Conservation (phyloP, 2,888 invertebrate genomes). For the Pyrrhopygopsis socrates region DNA sequence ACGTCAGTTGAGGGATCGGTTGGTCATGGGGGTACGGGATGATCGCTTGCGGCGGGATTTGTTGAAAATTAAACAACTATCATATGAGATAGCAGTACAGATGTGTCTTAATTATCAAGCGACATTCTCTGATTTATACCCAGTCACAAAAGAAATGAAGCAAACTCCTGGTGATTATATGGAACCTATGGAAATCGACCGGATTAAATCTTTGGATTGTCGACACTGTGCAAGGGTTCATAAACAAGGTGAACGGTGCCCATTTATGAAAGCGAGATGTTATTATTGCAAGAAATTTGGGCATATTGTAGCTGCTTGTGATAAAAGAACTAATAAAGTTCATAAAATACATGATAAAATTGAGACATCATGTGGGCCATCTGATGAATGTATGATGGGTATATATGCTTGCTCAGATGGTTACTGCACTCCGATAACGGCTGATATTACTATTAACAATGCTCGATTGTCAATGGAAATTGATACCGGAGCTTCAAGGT, state of each 20-base stretch:
- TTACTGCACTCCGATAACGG: not conserved
- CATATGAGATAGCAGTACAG: not conserved
- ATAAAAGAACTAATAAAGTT: slow-evolving; percentile 1
- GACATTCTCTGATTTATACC: slow-evolving; percentile 14
- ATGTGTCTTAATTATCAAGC: not conserved
- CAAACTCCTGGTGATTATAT: not conserved
- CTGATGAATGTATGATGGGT: slow-evolving; percentile 24
- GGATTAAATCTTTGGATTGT: not conserved
- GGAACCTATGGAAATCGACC: not conserved
- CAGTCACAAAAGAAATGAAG: not conserved
- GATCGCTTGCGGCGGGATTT: slow-evolving; percentile 27
- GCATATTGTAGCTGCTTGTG: not conserved
- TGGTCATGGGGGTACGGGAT: slow-evolving; percentile 33
- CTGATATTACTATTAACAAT: not conserved
- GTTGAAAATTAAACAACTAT: slow-evolving; percentile 5
- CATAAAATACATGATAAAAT: not conserved
- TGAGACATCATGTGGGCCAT: not conserved
- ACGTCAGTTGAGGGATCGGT: slow-evolving; percentile 29
- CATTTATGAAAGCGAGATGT: slow-evolving; percentile 7
- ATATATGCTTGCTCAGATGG: not conserved
- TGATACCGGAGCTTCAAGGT: not conserved
- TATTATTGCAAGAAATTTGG: not conserved
- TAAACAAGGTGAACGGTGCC: not conserved
- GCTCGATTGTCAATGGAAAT: slow-evolving; percentile 8
- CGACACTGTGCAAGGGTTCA: not conserved